Evolutionary conservation across 2,888 invertebrate genomes (phyloP), one percentile per base, ranked within the genome.

Genomic region (Lacanobia oleracea): DNA sequence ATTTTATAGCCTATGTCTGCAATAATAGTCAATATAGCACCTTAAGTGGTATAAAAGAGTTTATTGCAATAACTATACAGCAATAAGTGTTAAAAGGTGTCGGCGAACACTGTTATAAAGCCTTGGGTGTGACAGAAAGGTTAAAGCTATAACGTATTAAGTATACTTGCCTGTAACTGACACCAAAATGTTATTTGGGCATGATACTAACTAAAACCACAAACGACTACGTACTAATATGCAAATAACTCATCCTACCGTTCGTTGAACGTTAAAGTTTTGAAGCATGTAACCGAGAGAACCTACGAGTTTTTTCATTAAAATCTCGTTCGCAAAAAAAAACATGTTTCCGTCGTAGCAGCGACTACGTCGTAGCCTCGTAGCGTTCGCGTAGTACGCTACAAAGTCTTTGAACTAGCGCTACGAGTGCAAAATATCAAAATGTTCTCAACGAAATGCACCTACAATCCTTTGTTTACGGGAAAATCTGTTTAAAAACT

Each of bases 371-470:
- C 57, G 57, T 40, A 27, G 45, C 51, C 18, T 18, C 75, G 75
- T 76, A 76, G 75, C 75, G 14, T 48, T 62, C 21, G 27, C 33
- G 68, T 75, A 68, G 54, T 67, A 74, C 33, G 61, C 57, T 51
- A 61, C 43, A 74, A 61, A 72, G 27, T 69, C 37, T 45, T 56
- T 27, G 23, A 23, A 71, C 54, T 16, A 59, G 37, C 27, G 43
- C 75, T 76, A 71, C 71, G 76, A 75, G 18, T 45, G 50, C 54
- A 43, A 75, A 75, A 75, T 50, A 33, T 59, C 21, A 50, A 70
- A 75, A 71, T 40, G 1, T 51, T 51, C 10, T n/a, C 10, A 63
- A 69, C 40, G 53, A 27, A 59, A 53, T 45, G 61, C 43, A 57
- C 43, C 21, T 27, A 40, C 62, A 61, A 59, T 27, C 51, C 75